Evolutionary conservation across 2,113 vertebrate genomes (phyloP).

Genomic region (Dromas ardeola): DNA sequence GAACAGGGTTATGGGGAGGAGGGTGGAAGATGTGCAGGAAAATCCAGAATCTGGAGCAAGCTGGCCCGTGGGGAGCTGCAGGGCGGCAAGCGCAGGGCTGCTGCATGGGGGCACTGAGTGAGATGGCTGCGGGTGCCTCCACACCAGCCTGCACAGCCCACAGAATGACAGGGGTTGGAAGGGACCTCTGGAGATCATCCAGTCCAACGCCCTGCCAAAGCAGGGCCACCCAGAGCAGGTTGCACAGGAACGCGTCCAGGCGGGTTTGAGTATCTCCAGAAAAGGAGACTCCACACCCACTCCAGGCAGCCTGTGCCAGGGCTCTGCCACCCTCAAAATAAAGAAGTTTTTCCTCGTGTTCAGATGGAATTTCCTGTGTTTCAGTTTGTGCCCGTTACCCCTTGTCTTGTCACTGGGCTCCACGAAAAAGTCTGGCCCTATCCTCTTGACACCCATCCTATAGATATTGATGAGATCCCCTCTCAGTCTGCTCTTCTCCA

Average conservation of each 20-base stretch:
- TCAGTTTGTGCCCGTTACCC: not conserved
- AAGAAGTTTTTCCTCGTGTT: not conserved
- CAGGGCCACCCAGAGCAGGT: not conserved
- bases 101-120: too few species aligned
- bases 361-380: not conserved
- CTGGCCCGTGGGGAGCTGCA: not conserved
- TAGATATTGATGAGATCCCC: too few species aligned
- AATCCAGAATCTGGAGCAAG: too few species aligned
- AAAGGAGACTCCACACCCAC: not conserved
- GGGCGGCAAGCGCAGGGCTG: not conserved
- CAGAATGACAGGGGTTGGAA: not conserved
- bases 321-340: not conserved
- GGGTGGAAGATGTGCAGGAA: not conserved
- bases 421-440: not conserved
- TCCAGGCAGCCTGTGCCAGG: not conserved
- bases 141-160: not conserved
- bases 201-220: not conserved
- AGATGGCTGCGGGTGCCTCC: not conserved
- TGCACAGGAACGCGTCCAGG: not conserved
- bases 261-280: not conserved
- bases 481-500: not conserved
- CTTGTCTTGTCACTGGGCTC: not conserved
- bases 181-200: not conserved
- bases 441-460: too few species aligned
- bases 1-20: rapidly evolving